A percentile compares a stretch with the other conserved stretches of the same genome.
These are phyloP conservation scores for Ictalurus furcatus DNA, from an alignment of 2,113 vertebrate species.

Conservation along the genomic window DNA sequence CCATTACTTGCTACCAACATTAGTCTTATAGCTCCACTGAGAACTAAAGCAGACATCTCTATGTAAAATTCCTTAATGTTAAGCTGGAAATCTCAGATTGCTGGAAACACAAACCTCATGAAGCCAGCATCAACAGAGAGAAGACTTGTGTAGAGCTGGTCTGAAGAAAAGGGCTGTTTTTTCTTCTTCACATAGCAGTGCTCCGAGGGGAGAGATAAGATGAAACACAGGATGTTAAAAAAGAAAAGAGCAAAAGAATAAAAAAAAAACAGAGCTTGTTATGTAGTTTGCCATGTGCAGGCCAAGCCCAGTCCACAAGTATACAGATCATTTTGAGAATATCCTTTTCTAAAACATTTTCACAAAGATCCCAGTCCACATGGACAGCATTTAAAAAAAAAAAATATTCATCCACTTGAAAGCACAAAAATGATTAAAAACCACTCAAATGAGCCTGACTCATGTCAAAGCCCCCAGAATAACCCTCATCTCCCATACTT, in stretches of 20 bases:
- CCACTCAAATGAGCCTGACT: not conserved
- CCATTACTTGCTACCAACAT: not conserved
- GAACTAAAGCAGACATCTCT: not conserved
- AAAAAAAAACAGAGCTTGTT: not conserved
- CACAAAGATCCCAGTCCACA: not conserved
- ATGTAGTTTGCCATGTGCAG: not conserved
- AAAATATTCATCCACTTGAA: not conserved
- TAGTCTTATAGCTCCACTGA: not conserved
- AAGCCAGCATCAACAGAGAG: conserved; percentile 38
- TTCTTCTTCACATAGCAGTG: conserved; percentile 13
- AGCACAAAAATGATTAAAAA: not conserved
- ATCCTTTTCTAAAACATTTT: not conserved
- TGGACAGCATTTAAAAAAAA: not conserved
- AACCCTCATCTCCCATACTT: not conserved
- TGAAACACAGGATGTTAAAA: not conserved
- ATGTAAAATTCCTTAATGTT: not conserved
- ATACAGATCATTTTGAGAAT: not conserved
- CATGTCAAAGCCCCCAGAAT: not conserved
- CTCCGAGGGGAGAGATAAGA: conserved; percentile 27
- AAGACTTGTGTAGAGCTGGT: not conserved
- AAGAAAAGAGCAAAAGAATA: not conserved
- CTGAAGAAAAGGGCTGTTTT: conserved; percentile 21
- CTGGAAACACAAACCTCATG: conserved; percentile 34
- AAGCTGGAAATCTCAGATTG: conserved; percentile 29
- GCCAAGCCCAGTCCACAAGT: not conserved